A percentile compares a stretch with the other conserved stretches of the same genome.
These are phyloP conservation scores for Tinea trinotella DNA, from an alignment of 2,888 invertebrate species.

Conservation along the genomic window DNA sequence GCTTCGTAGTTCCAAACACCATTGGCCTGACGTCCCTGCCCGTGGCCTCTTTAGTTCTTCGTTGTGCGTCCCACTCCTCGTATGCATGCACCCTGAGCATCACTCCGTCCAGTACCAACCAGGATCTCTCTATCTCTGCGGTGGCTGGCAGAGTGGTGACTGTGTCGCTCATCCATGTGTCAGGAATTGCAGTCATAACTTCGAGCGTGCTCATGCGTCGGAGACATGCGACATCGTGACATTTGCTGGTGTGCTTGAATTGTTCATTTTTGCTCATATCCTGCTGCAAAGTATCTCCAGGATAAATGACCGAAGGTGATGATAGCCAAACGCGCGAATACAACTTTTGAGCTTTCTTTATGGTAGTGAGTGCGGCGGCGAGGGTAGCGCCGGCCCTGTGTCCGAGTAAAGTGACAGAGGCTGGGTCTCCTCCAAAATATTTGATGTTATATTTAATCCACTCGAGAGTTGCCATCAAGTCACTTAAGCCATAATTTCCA, in stretches of 20 bases:
- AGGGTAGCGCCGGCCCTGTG: conserved; percentile 90
- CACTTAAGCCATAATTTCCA: conserved; percentile 89
- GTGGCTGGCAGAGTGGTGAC: conserved; percentile 75
- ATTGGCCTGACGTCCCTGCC: conserved; percentile 66
- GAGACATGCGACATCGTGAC: conserved; percentile 73
- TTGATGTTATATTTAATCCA: conserved; percentile 88
- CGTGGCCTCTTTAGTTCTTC: conserved; percentile 40
- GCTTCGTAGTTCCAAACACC: conserved; percentile 82
- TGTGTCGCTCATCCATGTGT: conserved; percentile 77
- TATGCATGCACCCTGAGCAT: conserved; percentile 78
- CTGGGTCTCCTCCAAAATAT: conserved; percentile 86
- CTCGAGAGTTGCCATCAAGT: conserved; percentile 80
- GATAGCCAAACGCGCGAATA: conserved; percentile 87
- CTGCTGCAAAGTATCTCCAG: conserved; percentile 74
- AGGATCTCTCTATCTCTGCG: conserved; percentile 77
- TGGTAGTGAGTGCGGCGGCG: conserved; percentile 80
- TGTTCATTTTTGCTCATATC: conserved; percentile 74
- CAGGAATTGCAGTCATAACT: conserved; percentile 79
- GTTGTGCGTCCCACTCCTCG: conserved; percentile 73
- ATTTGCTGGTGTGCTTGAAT: conserved; percentile 72
- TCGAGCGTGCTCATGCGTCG: conserved; percentile 65
- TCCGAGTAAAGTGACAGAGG: conserved; percentile 85
- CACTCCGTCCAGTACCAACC: conserved; percentile 83
- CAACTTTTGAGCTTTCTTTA: conserved; percentile 73
- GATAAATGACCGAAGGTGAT: conserved; percentile 82